Base-by-base conservation (phyloP, 92 coral and sea anemone species). In the Epizoanthus fatuus region DNA sequence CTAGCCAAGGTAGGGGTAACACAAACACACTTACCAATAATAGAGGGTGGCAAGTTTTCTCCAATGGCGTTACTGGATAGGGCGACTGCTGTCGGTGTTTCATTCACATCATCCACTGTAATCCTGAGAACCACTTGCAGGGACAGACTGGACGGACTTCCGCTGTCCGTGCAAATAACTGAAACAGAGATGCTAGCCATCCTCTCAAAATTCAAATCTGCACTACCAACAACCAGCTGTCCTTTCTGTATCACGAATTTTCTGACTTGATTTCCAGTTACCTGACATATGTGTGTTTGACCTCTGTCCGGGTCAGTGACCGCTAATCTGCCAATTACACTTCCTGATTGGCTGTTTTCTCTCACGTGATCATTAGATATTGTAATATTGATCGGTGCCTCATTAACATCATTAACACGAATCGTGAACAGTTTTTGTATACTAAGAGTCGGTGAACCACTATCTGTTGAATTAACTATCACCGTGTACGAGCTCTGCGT, bases 291-390 rank as follows among this genome's bases (percentile, higher is more conserved):
- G 76, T 93, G 98, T 11, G 94, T 87, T 51, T 97, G 99, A 81
- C 95, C 88, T 80, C 81, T 90, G 80, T 97, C 99, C 9, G 99
- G 99, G 80, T 97, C 99, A 16, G 79, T 85, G 57, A 97, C 95
- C 22, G 29, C 93, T 49, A 97, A 89, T 63, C 80, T 91, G 20
- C 98, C 99, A 74, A 97, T 85, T 81, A 69, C 70, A 47, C 92
- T 95, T 44, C 98, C 97, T 9, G 87, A 47, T 45, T 64, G 84
- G 82, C 98, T 97, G 84, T 97, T 97, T 88, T 97, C 99, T 11
- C 63, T 54, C 69, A 97, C 89, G 71, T 58, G 87, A n/a, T 69
- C 51, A 40, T 87, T 89, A 15, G 93, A 75, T 37, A 97, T 84
- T 9, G 84, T 84, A 16, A 97, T 87, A 29, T 88, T 82, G 10